Evolutionary conservation across 2,888 invertebrate species (phyloP), one percentile per base, ranked within the genome.

Genomic region (Argyresthia albistria): DNA sequence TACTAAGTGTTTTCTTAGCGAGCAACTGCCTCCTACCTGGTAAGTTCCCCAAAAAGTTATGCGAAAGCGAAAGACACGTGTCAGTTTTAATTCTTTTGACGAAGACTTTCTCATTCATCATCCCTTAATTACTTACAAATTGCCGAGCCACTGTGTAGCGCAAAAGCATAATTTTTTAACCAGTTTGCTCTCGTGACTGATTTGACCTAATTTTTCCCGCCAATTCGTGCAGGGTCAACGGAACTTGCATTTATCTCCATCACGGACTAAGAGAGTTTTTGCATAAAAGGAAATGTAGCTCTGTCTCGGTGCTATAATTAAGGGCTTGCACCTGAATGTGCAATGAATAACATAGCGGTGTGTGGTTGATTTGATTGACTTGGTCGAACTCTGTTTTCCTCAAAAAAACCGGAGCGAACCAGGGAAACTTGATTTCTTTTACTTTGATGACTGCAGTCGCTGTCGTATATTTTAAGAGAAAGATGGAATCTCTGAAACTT

Each of bases 241-340:
- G 58, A 14, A 59, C 58, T 61, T 64, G 60, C 73, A 79, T 82
- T 82, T 79, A 79, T 81, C 76, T 74, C 70, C 78, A 76, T 80
- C 78, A 76, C 37, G 36, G 37, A 14, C 14, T 48, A 10, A 35
- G 39, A 46, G 43, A 43, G n/a, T 16, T 39, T 46, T 52, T 35
- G 14, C 48, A 43, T 42, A 52, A 50, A 35, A 43, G 35, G 50
- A 11, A 43, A 43, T 11, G 15, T 39, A 12, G 11, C 12, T 15
- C 12, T n/a, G 14, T 48, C 37, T 39, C n/a, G 37, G 48, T 7
- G 12, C 37, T 37, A 36, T 48, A 48, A 48, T 48, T 48, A 48
- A 48, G 48, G 48, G 42, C 42, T 12, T 12, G 11, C 42, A 42
- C 10, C 42, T 42, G 12, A 42, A 42, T 42, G 42, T 25, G 42